Conservation (phyloP, 2,888 invertebrate species). For the Colostygia pectinataria region DNA sequence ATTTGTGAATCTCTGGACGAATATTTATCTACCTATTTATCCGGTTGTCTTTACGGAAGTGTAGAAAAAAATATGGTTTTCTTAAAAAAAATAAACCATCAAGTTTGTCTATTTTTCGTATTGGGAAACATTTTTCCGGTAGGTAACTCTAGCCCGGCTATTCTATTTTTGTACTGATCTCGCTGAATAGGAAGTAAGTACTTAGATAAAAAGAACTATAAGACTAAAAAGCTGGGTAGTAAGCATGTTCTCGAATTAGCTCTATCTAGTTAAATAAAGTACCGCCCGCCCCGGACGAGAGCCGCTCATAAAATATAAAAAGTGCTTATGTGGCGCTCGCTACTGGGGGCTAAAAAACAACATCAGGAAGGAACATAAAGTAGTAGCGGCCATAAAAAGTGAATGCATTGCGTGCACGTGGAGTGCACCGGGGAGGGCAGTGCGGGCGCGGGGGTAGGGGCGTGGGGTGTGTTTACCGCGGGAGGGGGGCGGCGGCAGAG, state of each 20-base stretch:
- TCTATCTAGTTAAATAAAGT: constrained; percentile 60
- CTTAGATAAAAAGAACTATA: too few relatives aligned
- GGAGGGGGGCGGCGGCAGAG: constrained; percentile 65
- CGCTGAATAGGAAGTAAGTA: too few relatives aligned
- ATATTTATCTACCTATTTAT: too few relatives aligned
- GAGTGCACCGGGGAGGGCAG: constrained; percentile 60
- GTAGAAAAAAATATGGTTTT: too few relatives aligned
- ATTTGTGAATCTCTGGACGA: too few relatives aligned
- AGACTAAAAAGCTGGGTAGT: constrained; percentile 2
- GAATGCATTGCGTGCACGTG: constrained; percentile 80
- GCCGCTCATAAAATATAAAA: constrained; percentile 76
- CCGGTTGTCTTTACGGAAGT: too few relatives aligned
- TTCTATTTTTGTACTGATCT: too few relatives aligned
- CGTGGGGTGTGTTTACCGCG: constrained; percentile 74
- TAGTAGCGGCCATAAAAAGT: constrained; percentile 78
- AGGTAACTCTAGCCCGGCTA: too few relatives aligned
- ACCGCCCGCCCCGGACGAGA: constrained; percentile 63
- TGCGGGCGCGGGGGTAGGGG: constrained; percentile 54
- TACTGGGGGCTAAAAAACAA: constrained; percentile 71
- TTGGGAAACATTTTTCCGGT: too few relatives aligned
- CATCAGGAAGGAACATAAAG: constrained; percentile 77
- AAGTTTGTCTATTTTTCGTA: too few relatives aligned
- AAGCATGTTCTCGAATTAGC: constrained; percentile 63
- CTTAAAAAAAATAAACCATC: too few relatives aligned
- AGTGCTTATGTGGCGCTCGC: constrained; percentile 78